Evolutionary conservation across 1,140 invertebrate genomes (phyloP), one percentile per base, ranked within the genome.

Genomic region (Cardiocondyla obscurior): DNA sequence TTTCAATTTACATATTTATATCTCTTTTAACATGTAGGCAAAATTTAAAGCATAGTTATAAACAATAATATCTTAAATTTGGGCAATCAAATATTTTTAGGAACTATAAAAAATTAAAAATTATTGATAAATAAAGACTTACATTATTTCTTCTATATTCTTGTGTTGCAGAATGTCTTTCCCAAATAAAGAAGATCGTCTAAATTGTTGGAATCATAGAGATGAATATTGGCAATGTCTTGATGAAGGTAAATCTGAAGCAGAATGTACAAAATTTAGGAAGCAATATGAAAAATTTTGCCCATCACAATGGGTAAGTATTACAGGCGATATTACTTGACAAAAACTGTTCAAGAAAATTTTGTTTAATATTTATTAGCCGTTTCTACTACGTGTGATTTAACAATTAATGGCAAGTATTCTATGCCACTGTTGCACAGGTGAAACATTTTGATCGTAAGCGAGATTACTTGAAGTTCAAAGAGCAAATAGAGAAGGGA

Each of bases 371-470:
- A 70, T 81, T 28, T 60, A 62, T 0, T 39, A 36, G 33, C 19
- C 12, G 14, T 60, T n/a, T 62, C 22, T 25, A 46, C 5, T 46
- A 46, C n/a, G n/a, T 46, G 44, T 46, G 44, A 46, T 3, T 72
- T 83, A 46, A 60, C 28, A 42, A n/a, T 44, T 16, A 10, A 39
- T 64, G 51, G 39, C 19, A 82, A 67, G n/a, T 65, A 76, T 79
- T 81, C 46, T 46, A 46, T 74, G 64, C 67, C 77, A 84, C 74
- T 81, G 89, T 89, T 82, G 90, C 90, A 53, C 91, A 96, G 96
- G 97, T 99, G 12, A 98, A 97, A 94, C 98, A 99, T 94, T 99
- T 99, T 94, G 97, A 99, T 94, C 95, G 97, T 90, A 98, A 98
- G 93, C 93, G 97, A 92, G 96, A 97, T 86, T 99, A 98, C 94